A percentile compares a stretch with the other conserved stretches of the same genome.
Evolutionary conservation across 2,113 vertebrate genomes (phyloP).

Genomic region (Steatornis caripensis): DNA sequence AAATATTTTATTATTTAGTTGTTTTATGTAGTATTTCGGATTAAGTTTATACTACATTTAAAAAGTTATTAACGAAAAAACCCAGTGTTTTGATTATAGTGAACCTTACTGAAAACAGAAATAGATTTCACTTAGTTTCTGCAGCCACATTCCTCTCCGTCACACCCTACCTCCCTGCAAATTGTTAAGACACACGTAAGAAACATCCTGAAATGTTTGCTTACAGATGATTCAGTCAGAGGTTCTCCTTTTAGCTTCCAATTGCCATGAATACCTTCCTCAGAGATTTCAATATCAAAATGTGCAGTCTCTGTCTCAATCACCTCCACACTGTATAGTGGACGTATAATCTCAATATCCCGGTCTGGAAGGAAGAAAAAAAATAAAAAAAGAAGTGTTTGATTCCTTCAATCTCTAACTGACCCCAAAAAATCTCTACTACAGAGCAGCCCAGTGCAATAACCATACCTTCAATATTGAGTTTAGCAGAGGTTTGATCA

Average conservation of each 20-base stretch:
- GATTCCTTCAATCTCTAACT: not conserved
- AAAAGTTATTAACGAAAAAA: not conserved
- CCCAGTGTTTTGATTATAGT: not conserved
- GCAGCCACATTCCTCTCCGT: not conserved
- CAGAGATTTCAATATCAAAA: slow-evolving; percentile 96
- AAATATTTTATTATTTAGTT: not conserved
- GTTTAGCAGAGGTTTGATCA: slow-evolving; percentile 89
- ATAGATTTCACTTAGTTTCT: not conserved
- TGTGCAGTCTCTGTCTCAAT: slow-evolving; percentile 92
- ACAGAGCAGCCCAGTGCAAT: not conserved
- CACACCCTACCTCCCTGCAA: not conserved
- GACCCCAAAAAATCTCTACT: not conserved
- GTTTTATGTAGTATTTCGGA: not conserved
- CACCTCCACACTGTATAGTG: slow-evolving; percentile 92
- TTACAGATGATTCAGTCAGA: slow-evolving; percentile 87
- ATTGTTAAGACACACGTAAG: not conserved
- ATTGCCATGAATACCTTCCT: slow-evolving; percentile 86
- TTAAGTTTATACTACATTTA: not conserved
- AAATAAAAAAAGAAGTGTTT: not conserved
- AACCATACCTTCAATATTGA: slow-evolving; percentile 90
- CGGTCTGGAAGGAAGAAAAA: slow-evolving; percentile 76
- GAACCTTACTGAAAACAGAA: not conserved
- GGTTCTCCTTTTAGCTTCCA: slow-evolving; percentile 95
- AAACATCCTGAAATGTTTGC: slow-evolving; percentile 56
- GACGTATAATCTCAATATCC: slow-evolving; percentile 91